Evolutionary conservation across 2,797 vertebrate genomes (phyloP), one percentile per base, ranked within the genome.

Genomic region (Oryzias sinensis): DNA sequence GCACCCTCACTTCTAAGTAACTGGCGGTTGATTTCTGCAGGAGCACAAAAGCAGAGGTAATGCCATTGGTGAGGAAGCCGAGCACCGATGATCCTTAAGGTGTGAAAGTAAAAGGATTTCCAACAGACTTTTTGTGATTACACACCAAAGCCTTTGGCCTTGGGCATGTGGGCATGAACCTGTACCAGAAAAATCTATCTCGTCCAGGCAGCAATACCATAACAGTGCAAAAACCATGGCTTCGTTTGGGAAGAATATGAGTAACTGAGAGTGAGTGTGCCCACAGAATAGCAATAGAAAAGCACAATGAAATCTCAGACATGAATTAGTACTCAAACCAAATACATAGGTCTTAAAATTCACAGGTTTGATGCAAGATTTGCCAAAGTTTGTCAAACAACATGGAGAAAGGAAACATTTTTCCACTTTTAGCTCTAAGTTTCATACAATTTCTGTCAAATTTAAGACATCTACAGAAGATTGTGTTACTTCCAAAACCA

Each of bases 91-190:
- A 76, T 66, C 56, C 71, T 75, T 82, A 60, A 69, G 72, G 81
- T 85, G 82, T 43, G 62, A 79, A 65, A 72, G 62, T 62, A 76
- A 71, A 73, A 76, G 62, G 67, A 77, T 80, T 80, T 73, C 70
- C 46, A 64, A 69, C 76, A 59, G 78, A 73, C 73, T 87, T 66
- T 79, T 69, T 63, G 65, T 50, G 70, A 84, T 84, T 81, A 75
- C 72, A 82, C 49, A 29, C 75, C 61, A 70, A 70, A 67, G 69
- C 52, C 27, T 53, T 62, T 1, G 60, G 47, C 65, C 49, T 60
- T 58, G 59, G 42, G 71, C 40, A 65, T 67, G 70, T 27, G 49
- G 57, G 69, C 65, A 65, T 57, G 70, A 62, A 85, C 69, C 62
- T 62, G 68, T 2, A 22, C 67, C 66, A 70, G 74, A 40, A 72